These are phyloP conservation scores for Acrocephalus kingi DNA, from an alignment of 2,113 vertebrate genomes.

Conservation along the genomic window DNA sequence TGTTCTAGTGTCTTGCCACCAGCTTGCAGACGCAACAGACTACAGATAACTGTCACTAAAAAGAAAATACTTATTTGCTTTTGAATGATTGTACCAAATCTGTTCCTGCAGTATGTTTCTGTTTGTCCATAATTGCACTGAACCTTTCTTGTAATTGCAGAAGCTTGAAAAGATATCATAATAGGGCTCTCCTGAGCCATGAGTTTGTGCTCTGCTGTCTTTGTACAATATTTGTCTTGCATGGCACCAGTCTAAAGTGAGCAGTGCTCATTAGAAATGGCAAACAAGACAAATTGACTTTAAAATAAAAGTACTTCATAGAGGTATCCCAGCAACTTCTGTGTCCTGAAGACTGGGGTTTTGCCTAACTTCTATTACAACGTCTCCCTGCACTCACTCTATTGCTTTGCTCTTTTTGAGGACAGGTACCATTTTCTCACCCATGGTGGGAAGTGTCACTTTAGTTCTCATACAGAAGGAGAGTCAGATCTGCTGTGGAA, in stretches of 20 bases:
- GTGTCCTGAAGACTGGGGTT: background rate
- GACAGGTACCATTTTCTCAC: background rate
- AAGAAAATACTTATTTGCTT: constrained; percentile 47
- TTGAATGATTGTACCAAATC: constrained; percentile 22
- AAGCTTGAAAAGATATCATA: background rate
- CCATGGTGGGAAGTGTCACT: background rate
- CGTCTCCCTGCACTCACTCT: background rate
- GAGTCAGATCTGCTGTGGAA: background rate
- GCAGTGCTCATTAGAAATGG: background rate
- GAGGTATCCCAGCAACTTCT: background rate
- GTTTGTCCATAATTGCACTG: constrained; percentile 16
- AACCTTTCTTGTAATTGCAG: background rate
- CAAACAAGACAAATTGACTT: background rate
- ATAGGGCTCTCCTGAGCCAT: background rate
- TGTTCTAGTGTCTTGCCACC: constrained; percentile 55
- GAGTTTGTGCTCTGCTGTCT: background rate
- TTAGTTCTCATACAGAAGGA: background rate
- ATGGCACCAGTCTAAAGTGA: background rate
- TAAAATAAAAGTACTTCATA: background rate
- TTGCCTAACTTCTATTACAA: background rate
- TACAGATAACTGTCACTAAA: constrained; percentile 51
- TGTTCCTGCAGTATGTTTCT: constrained; percentile 47
- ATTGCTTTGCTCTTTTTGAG: background rate
- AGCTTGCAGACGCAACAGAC: constrained; percentile 54
- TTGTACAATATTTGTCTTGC: background rate